Percentiles rank a stretch among this genome's conserved stretches.
Conservation (phyloP, 2,797 vertebrate species). For the Hippopotamyrus pictus region DNA sequence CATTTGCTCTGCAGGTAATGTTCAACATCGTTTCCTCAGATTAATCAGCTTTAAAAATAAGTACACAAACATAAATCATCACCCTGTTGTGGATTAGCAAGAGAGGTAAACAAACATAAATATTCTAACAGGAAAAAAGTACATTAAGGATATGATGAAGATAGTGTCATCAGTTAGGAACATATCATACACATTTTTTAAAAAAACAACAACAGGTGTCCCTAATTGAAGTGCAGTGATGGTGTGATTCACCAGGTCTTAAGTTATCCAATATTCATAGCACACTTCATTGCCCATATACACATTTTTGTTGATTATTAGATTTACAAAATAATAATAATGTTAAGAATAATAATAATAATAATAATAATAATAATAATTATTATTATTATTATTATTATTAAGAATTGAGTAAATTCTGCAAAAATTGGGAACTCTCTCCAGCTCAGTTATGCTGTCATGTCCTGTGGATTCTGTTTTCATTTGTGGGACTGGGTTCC, state of each 20-base stretch:
- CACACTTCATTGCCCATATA: background rate
- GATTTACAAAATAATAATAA: background rate
- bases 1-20: background rate
- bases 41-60: background rate
- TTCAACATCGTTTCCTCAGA: background rate
- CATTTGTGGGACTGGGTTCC: background rate
- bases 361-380: no score
- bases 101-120: background rate
- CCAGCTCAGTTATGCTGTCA: background rate
- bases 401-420: background rate
- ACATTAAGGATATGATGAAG: background rate
- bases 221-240: background rate
- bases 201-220: background rate
- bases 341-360: background rate
- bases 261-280: background rate
- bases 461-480: background rate
- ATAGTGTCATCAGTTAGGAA: background rate
- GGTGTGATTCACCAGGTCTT: background rate
- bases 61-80: background rate
- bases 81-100: background rate
- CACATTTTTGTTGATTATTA: background rate
- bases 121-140: background rate
- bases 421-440: background rate
- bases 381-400: background rate
- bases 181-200: background rate